phyloP scores from a whole-genome alignment of 2,797 vertebrate species.

The Myripristis murdjan region DNA sequence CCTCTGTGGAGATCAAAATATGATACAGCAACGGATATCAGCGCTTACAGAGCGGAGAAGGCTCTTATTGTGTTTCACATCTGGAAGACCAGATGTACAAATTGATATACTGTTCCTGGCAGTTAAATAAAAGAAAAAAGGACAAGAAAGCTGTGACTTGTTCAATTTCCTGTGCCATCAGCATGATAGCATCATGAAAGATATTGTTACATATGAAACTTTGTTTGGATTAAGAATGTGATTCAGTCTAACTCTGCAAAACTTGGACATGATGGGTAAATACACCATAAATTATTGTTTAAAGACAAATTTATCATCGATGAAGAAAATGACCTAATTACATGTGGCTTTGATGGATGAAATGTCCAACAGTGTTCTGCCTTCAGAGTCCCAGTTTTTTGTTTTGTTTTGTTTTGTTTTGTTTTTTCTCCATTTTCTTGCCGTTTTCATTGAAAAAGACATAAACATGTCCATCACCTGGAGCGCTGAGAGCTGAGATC shows the following conservation, averaged over 20 bases:
- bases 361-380: too few species aligned
- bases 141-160: not conserved
- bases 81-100: not conserved
- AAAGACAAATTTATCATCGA: not conserved
- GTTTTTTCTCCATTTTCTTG: too few species aligned
- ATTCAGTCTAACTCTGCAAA: not conserved
- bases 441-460: too few species aligned
- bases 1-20: constrained; percentile 12
- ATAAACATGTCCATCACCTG: too few species aligned
- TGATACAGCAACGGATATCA: constrained; percentile 8
- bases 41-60: not conserved
- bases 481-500: not conserved
- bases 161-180: not conserved
- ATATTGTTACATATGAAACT: not conserved
- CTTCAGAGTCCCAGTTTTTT: too few species aligned
- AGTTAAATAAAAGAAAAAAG: not conserved
- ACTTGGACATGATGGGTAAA: constrained; percentile 6
- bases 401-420: too few species aligned
- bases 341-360: too few species aligned
- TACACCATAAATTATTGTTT: constrained; percentile 9
- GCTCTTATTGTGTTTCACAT: not conserved
- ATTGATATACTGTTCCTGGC: not conserved
- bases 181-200: not conserved
- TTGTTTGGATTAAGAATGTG: constrained; percentile 9
- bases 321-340: too few species aligned